phyloP scores from a whole-genome alignment of 2,797 vertebrate genomes.

The Hylomyscus alleni region DNA sequence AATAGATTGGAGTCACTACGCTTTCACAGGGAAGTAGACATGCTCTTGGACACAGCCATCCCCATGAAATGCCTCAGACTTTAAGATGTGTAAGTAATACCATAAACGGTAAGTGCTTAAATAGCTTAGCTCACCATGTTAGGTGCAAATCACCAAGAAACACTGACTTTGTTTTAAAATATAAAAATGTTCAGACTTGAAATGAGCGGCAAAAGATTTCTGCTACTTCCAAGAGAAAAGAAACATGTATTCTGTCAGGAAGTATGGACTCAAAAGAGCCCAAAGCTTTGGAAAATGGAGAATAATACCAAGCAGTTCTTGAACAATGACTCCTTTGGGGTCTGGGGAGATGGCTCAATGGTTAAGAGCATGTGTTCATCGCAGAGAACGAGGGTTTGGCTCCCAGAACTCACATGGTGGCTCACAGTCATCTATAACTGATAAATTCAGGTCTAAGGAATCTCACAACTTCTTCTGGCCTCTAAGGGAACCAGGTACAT shows the following conservation, averaged over 20 bases:
- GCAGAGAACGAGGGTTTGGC: not conserved
- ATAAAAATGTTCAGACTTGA: constrained; percentile 52
- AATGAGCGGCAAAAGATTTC: not conserved
- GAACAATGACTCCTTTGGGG: constrained; percentile 11
- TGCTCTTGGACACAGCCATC: not conserved
- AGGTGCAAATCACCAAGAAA: constrained; percentile 68
- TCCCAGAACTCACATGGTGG: not conserved
- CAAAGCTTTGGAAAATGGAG: constrained; percentile 57
- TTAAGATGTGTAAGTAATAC: constrained; percentile 7
- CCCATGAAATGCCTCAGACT: constrained; percentile 26
- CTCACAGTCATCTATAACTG: not conserved
- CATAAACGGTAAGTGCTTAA: constrained; percentile 64
- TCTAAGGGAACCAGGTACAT: no score
- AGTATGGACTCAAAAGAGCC: not conserved
- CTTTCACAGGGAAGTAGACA: not conserved
- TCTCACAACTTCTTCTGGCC: no score
- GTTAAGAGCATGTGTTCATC: no score
- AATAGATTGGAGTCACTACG: not conserved
- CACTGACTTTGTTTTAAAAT: constrained; percentile 57
- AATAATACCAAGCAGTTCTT: not conserved
- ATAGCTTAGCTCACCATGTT: constrained; percentile 61
- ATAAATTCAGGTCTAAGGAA: no score
- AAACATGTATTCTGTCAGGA: not conserved
- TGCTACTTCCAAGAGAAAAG: constrained; percentile 45
- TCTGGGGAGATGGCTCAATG: not conserved